Evolutionary conservation across 2,888 invertebrate species (phyloP).

Genomic region (Eumerus sabulonum): DNA sequence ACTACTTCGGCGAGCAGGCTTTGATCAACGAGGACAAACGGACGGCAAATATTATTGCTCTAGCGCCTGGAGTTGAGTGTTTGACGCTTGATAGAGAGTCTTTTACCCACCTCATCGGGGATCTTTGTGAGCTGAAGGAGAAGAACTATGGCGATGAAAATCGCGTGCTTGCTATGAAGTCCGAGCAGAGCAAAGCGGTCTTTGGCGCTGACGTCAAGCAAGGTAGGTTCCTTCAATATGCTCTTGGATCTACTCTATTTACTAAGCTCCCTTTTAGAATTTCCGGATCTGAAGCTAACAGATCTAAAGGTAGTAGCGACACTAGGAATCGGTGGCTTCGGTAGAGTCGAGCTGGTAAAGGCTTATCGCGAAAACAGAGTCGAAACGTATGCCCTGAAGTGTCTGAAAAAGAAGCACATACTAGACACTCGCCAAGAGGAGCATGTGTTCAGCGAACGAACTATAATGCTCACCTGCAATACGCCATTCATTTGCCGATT

Average conservation of each 20-base stretch:
- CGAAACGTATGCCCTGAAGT: constrained; percentile 89
- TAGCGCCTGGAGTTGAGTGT: constrained; percentile 91
- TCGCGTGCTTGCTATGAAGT: constrained; percentile 78
- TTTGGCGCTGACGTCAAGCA: constrained; percentile 77
- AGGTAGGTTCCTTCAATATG: constrained; percentile 70
- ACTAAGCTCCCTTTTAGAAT: constrained; percentile 79
- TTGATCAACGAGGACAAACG: constrained; percentile 91
- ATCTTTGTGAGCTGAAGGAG: constrained; percentile 86
- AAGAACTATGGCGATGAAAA: constrained; percentile 87
- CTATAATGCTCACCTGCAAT: constrained; percentile 87
- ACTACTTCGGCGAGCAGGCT: constrained; percentile 95
- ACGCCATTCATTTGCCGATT: constrained; percentile 82
- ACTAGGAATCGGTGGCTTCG: constrained; percentile 95
- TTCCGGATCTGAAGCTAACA: constrained; percentile 85
- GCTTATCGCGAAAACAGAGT: constrained; percentile 80
- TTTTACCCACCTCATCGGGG: constrained; percentile 88
- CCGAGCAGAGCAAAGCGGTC: constrained; percentile 76
- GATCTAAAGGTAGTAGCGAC: constrained; percentile 91
- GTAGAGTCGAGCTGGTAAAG: constrained; percentile 89
- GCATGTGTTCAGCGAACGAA: constrained; percentile 92
- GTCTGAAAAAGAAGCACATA: constrained; percentile 93
- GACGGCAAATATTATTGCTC: constrained; percentile 95
- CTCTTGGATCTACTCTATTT: neutral
- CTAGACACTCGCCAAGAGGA: constrained; percentile 93
- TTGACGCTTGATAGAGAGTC: constrained; percentile 90